phyloP scores from a whole-genome alignment of 2,113 vertebrate species.

The Labeo rohita region DNA sequence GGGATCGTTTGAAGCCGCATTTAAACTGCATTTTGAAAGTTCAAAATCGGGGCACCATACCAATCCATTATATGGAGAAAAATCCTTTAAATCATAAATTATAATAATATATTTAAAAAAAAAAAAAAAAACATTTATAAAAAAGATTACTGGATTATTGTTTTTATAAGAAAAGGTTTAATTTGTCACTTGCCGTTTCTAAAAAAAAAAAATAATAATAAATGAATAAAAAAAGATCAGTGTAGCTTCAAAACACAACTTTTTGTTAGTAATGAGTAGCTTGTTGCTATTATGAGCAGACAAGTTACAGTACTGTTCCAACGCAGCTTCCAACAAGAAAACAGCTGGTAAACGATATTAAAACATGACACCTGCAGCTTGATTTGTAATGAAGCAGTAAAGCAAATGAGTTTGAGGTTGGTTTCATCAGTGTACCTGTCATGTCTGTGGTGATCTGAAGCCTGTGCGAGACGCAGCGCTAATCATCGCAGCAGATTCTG shows the following conservation, averaged over 20 bases:
- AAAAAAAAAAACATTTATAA: no score
- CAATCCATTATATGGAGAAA: no score
- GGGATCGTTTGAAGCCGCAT: no score
- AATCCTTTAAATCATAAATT: no score
- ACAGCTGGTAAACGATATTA: background rate
- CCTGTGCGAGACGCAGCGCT: constrained; percentile 43
- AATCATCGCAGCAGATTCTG: constrained; percentile 39
- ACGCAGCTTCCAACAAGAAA: background rate
- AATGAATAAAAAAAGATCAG: background rate
- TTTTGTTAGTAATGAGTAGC: background rate
- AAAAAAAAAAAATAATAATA: no score
- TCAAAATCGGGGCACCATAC: no score
- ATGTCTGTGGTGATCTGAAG: background rate
- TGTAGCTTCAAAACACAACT: background rate
- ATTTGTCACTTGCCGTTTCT: no score
- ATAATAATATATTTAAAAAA: no score
- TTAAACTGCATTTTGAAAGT: no score
- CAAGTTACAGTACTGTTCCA: background rate
- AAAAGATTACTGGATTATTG: no score
- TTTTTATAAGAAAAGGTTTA: no score
- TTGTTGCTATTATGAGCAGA: background rate
- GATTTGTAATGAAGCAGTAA: background rate
- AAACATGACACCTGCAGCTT: background rate
- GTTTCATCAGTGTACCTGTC: background rate
- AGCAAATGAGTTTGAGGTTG: constrained; percentile 6